phyloP scores from a whole-genome alignment of 2,797 vertebrate species.

The Melanotaenia maccullochi region DNA sequence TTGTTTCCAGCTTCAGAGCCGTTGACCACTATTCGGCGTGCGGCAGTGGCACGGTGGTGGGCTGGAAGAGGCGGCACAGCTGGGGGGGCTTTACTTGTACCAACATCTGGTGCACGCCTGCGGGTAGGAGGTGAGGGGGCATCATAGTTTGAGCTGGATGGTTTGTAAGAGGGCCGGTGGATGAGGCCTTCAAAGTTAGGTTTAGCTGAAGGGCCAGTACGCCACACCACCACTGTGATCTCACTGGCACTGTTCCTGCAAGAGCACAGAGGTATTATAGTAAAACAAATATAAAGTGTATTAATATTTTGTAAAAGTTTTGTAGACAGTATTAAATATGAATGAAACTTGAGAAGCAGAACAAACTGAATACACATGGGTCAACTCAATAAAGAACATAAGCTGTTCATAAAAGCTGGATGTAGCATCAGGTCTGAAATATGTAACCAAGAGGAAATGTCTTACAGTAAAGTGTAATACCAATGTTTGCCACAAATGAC shows the following conservation, averaged over 20 bases:
- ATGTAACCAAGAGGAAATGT: no score
- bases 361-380: no score
- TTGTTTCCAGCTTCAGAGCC: slow-evolving; percentile 72
- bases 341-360: no score
- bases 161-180: slow-evolving; percentile 89
- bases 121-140: slow-evolving; percentile 83
- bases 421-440: no score
- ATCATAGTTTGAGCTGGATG: slow-evolving; percentile 81
- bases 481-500: no score
- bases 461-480: no score
- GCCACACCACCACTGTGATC: slow-evolving; percentile 94
- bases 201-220: slow-evolving; percentile 88
- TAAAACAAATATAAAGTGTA: neutral
- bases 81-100: slow-evolving; percentile 79
- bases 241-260: slow-evolving; percentile 89
- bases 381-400: no score
- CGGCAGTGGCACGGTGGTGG: slow-evolving; percentile 84
- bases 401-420: no score
- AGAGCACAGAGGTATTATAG: neutral
- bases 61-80: slow-evolving; percentile 78
- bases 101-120: slow-evolving; percentile 74
- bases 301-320: neutral
- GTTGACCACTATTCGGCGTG: slow-evolving; percentile 87
- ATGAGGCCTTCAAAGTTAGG: slow-evolving; percentile 86
- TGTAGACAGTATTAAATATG: neutral